phyloP scores from a whole-genome alignment of 1,140 invertebrate genomes.

The Asobara japonica region DNA sequence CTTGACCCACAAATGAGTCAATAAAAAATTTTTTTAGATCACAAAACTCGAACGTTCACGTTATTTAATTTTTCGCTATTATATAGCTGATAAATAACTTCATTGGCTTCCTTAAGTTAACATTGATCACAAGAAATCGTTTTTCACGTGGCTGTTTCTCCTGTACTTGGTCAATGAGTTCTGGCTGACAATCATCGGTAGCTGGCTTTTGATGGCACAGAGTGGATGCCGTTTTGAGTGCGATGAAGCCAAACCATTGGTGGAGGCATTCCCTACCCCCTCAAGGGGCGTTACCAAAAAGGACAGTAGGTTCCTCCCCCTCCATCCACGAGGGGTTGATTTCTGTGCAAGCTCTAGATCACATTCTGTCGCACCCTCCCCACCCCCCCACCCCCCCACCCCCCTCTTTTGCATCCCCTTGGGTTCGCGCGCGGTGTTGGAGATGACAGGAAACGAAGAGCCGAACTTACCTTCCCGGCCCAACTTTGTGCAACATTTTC shows the following conservation, averaged over 20 bases:
- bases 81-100: neutral
- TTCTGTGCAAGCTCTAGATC: neutral
- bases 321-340: constrained; percentile 7
- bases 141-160: constrained; percentile 6
- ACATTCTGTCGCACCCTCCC: neutral
- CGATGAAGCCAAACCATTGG: constrained; percentile 44
- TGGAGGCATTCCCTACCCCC: constrained; percentile 47
- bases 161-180: constrained; percentile 45
- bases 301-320: constrained; percentile 40
- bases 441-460: too few species aligned
- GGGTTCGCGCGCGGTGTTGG: neutral
- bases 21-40: too few species aligned
- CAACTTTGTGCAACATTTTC: too few species aligned
- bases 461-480: too few species aligned
- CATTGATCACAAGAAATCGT: neutral
- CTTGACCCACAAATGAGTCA: neutral
- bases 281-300: constrained; percentile 49
- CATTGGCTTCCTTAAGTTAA: neutral
- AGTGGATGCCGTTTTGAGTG: constrained; percentile 41
- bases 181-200: constrained; percentile 52
- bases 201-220: constrained; percentile 48
- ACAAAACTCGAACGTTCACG: neutral
- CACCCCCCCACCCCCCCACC: neutral
- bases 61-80: neutral
- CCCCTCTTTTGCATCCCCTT: neutral